phyloP scores from a whole-genome alignment of 1,140 invertebrate species.

The Drosophila biarmipes region DNA sequence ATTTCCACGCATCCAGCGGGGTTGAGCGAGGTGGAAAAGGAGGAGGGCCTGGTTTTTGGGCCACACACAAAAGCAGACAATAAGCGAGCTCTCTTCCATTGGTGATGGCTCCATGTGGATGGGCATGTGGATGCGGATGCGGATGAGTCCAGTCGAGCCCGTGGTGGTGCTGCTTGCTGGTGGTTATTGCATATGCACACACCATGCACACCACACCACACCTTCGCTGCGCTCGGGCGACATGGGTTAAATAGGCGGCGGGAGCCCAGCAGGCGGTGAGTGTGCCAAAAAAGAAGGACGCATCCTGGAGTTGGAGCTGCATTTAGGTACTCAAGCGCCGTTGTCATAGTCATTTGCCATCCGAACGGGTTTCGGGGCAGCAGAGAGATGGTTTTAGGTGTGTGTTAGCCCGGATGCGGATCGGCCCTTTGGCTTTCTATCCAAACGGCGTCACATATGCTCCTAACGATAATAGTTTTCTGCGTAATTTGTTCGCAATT shows the following conservation, averaged over 20 bases:
- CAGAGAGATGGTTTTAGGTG: conserved; percentile 28
- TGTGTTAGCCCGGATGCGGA: conserved; percentile 17
- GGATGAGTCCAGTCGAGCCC: neutral
- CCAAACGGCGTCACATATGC: conserved; percentile 79
- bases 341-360: conserved; percentile 67
- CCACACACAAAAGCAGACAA: conserved; percentile 63
- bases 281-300: conserved; percentile 21
- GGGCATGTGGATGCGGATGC: neutral
- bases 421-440: conserved; percentile 53
- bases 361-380: neutral
- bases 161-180: conserved; percentile 54
- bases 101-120: conserved; percentile 44
- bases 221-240: conserved; percentile 31
- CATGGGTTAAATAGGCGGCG: conserved; percentile 69
- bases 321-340: conserved; percentile 72
- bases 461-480: conserved; percentile 84
- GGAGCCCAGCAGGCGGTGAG: conserved; percentile 48
- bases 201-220: conserved; percentile 23
- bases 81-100: conserved; percentile 63
- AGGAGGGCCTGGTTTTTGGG: conserved; percentile 16
- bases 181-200: conserved; percentile 71
- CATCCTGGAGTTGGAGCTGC: conserved; percentile 47
- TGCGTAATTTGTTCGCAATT: conserved; percentile 83
- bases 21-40: conserved; percentile 6
- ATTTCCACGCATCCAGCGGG: conserved; percentile 58